phyloP scores from a whole-genome alignment of 2,113 vertebrate genomes.

The Cryptotis parvus region DNA sequence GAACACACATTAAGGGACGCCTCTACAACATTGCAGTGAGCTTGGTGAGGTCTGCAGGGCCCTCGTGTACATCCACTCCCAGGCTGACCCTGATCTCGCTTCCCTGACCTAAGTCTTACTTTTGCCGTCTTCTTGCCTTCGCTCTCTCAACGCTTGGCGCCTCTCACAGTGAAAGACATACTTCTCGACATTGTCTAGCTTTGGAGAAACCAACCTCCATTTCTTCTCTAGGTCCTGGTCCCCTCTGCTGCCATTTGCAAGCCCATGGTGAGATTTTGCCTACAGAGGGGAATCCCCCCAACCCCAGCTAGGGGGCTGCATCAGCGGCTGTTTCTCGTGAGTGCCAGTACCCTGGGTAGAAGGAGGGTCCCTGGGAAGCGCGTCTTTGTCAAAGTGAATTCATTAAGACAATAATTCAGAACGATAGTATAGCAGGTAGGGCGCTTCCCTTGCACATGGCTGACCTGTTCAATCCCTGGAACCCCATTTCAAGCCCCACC shows the following conservation, averaged over 20 bases:
- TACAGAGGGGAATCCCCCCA: not conserved
- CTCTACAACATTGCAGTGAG: not conserved
- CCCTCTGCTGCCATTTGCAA: not conserved
- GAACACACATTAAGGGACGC: too few relatives aligned
- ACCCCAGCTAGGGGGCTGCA: not conserved
- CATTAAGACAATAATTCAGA: constrained; percentile 16
- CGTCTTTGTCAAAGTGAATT: constrained; percentile 14
- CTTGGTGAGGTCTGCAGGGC: not conserved
- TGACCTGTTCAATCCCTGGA: too few relatives aligned
- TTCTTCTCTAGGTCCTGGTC: not conserved
- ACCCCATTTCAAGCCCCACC: too few relatives aligned
- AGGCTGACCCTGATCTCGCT: not conserved
- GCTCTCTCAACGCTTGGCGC: too few relatives aligned
- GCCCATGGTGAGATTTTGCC: not conserved
- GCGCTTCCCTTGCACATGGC: too few relatives aligned
- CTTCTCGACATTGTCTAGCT: not conserved
- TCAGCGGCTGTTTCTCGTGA: not conserved
- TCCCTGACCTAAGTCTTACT: not conserved
- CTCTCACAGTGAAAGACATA: too few relatives aligned
- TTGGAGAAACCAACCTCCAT: not conserved
- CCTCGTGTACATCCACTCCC: not conserved
- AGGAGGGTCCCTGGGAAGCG: not conserved
- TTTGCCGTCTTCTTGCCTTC: not conserved
- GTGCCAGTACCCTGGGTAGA: not conserved
- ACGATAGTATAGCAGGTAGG: not conserved